Evolutionary conservation across 2,888 invertebrate species (phyloP).

Genomic region (Boloria selene): DNA sequence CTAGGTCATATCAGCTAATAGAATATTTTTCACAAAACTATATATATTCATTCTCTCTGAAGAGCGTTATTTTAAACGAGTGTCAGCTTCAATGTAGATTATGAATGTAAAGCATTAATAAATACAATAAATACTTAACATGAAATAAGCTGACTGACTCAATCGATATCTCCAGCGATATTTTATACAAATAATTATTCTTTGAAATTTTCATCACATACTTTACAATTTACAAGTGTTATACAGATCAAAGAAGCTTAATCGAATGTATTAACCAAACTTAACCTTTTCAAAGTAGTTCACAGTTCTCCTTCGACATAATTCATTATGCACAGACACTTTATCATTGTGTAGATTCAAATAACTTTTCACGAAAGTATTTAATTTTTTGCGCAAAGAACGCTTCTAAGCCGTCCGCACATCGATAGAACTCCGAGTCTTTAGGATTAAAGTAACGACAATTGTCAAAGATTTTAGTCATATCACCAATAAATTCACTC

Average conservation of each 20-base stretch:
- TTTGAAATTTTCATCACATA: constrained; percentile 72
- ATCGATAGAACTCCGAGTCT: constrained; percentile 97
- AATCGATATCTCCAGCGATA: constrained; percentile 55
- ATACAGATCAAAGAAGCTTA: constrained; percentile 44
- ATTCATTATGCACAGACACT: constrained; percentile 56
- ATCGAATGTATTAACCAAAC: constrained; percentile 38
- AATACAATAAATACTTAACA: constrained; percentile 78
- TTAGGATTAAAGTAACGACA: constrained; percentile 98
- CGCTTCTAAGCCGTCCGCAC: constrained; percentile 96
- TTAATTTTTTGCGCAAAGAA: constrained; percentile 97
- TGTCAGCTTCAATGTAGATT: constrained; percentile 63
- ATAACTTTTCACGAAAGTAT: constrained; percentile 91
- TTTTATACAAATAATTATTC: constrained; percentile 62
- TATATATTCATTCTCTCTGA: constrained; percentile 62
- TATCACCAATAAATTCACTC: constrained; percentile 97
- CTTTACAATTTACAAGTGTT: constrained; percentile 68
- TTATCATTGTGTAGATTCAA: constrained; percentile 82
- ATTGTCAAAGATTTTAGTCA: constrained; percentile 99
- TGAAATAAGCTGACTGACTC: constrained; percentile 64
- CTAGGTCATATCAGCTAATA: constrained; percentile 75
- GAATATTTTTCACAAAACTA: constrained; percentile 67
- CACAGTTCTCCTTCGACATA: constrained; percentile 29
- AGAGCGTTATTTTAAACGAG: constrained; percentile 55
- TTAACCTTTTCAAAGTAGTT: constrained; percentile 11
- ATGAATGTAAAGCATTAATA: constrained; percentile 66